Percentiles rank a stretch among this genome's conserved stretches.
Conservation (phyloP, 2,888 invertebrate species). For the Adelphocoris suturalis region DNA sequence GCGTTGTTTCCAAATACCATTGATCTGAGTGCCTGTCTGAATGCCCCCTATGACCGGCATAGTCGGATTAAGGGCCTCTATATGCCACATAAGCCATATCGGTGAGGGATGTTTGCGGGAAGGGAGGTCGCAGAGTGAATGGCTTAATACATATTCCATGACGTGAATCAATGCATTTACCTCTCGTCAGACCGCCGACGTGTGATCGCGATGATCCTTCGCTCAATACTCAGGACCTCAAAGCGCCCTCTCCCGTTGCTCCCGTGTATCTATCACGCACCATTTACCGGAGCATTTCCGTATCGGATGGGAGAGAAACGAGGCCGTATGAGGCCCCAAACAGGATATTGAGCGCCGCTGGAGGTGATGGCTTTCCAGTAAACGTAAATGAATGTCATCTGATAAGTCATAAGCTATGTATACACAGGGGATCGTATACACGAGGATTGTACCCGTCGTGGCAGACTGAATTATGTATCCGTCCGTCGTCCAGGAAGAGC, state of each 20-base stretch:
- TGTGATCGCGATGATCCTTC: constrained; percentile 13
- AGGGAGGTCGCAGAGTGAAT: neutral
- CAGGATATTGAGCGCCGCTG: constrained; percentile 31
- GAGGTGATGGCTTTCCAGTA: constrained; percentile 14
- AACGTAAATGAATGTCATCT: neutral
- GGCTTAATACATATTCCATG: constrained; percentile 29
- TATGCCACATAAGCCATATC: too few species aligned
- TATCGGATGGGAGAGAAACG: neutral
- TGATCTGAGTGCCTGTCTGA: too few species aligned
- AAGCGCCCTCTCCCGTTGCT: neutral
- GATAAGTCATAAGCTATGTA: neutral
- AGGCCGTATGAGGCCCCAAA: neutral
- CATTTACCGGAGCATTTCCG: constrained; percentile 32
- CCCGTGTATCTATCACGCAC: constrained; percentile 34
- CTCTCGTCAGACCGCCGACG: neutral
- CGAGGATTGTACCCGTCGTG: neutral
- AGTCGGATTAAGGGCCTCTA: too few species aligned
- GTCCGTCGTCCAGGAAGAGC: neutral
- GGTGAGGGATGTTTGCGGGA: neutral
- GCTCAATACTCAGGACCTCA: constrained; percentile 14
- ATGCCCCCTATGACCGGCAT: too few species aligned
- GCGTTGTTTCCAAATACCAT: too few species aligned
- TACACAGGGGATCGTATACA: too few species aligned
- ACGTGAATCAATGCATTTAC: constrained; percentile 16
- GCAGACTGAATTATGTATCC: neutral